Evolutionary conservation across 2,888 invertebrate genomes (phyloP), one percentile per base, ranked within the genome.

Genomic region (Caenorhabditis becei): DNA sequence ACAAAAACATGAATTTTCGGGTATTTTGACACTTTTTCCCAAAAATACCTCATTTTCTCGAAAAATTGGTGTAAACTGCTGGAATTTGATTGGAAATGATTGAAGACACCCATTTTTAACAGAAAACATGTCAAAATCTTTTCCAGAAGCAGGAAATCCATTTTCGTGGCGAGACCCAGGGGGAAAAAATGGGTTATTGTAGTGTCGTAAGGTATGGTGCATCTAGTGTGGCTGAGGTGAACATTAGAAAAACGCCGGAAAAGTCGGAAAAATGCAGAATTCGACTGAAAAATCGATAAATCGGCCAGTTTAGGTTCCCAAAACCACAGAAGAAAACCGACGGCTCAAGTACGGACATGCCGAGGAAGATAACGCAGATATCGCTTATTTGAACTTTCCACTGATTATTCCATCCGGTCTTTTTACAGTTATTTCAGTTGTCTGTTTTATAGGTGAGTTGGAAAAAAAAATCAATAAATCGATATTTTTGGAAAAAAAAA

Each of bases 321-420:
- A 37, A 23, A 83, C 82, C 49, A 47, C 72, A 28, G 41, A 67
- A 26, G 89, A 89, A 62, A 85, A 87, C 41, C 72, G 83, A 1
- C 11, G 72, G 37, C 58, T 85, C 41, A 86, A 86, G 51, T 86
- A 83, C 26, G 88, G 88, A 16, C 87, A 88, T 59, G 53, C 81
- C 8, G 89, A 89, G 61, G 90, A 90, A 53, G 88, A 89, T 61
- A 89, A 89, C 53, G 82, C 87, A 49, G 90, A 89, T 74, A 90
- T 89, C 37, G 88, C 88, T 16, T 89, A 89, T 80, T 61, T 89
- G 20, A 88, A 89, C 49, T 83, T 89, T 49, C 80, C 82, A 10
- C 54, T 89, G 24, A 54, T 88, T 56, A 79, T 83, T 66, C 83
- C 83, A 1, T 81, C 83, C 7, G 24, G 72, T 11, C n/a, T 84